Percentiles rank a stretch among this genome's conserved stretches.
Conservation (phyloP, 2,888 invertebrate species). For the Morinoia aosen region DNA sequence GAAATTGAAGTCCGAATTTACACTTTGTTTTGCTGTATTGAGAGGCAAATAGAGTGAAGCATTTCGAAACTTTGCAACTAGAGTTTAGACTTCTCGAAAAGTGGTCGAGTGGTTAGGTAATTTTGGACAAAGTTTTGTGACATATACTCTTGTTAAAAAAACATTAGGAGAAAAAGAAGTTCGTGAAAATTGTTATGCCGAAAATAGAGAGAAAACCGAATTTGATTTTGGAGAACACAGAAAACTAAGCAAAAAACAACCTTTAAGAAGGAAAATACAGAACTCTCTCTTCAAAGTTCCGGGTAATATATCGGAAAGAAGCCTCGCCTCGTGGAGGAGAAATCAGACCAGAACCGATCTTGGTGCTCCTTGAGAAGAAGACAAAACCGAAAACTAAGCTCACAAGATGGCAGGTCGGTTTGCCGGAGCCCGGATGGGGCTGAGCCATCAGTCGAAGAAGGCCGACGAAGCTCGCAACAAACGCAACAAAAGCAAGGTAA, state of each 20-base stretch:
- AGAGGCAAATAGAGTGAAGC: no score
- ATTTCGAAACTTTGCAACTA: no score
- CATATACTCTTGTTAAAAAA: no score
- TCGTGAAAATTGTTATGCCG: no score
- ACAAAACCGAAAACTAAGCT: no score
- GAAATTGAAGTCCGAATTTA: no score
- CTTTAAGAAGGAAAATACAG: neutral
- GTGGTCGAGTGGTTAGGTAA: no score
- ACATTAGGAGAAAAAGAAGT: no score
- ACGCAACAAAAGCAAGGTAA: slow-evolving; percentile 86
- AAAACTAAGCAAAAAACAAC: neutral
- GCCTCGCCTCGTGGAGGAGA: neutral
- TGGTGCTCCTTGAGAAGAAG: neutral
- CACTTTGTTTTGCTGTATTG: no score
- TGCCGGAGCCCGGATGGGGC: slow-evolving; percentile 66
- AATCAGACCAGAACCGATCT: neutral
- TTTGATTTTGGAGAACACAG: neutral
- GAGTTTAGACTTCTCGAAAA: no score
- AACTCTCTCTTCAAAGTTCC: neutral
- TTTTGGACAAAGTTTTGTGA: no score
- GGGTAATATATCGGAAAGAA: neutral
- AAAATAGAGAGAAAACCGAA: no score
- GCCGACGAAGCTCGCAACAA: slow-evolving; percentile 61
- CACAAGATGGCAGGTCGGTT: slow-evolving; percentile 64
- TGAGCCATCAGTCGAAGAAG: slow-evolving; percentile 61